Conservation (phyloP, 2,113 vertebrate genomes). For the Scatophagus argus region DNA sequence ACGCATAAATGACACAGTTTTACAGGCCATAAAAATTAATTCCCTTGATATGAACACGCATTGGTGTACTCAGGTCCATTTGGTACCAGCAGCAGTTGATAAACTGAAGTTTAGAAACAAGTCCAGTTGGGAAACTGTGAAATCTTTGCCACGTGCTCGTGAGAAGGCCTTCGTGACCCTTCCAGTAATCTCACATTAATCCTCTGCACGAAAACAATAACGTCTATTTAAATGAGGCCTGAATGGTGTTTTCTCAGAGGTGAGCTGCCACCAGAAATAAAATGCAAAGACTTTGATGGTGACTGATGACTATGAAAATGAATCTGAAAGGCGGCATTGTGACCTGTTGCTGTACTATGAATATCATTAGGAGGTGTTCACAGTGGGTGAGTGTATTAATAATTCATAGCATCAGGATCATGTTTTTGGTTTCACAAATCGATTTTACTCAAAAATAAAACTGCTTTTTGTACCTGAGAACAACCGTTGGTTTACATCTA, state of each 20-base stretch:
- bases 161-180: slow-evolving; percentile 35
- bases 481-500: no score
- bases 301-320: slow-evolving; percentile 50
- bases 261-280: slow-evolving; percentile 50
- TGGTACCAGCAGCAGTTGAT: neutral
- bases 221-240: slow-evolving; percentile 26
- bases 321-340: neutral
- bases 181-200: slow-evolving; percentile 50
- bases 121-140: neutral
- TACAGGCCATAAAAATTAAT: neutral
- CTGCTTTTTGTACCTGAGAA: neutral
- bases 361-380: neutral
- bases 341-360: neutral
- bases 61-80: neutral
- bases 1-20: neutral
- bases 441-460: neutral
- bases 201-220: slow-evolving; percentile 42
- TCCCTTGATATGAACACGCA: neutral
- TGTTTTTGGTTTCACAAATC: neutral
- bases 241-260: slow-evolving; percentile 28
- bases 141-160: slow-evolving; percentile 33
- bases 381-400: neutral
- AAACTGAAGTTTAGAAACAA: neutral
- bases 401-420: neutral
- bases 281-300: slow-evolving; percentile 23